Evolutionary conservation across 30 jellyfish, hydroid and myxozoan genomes (phyloP).

Genomic region (Cassiopea andromeda): DNA sequence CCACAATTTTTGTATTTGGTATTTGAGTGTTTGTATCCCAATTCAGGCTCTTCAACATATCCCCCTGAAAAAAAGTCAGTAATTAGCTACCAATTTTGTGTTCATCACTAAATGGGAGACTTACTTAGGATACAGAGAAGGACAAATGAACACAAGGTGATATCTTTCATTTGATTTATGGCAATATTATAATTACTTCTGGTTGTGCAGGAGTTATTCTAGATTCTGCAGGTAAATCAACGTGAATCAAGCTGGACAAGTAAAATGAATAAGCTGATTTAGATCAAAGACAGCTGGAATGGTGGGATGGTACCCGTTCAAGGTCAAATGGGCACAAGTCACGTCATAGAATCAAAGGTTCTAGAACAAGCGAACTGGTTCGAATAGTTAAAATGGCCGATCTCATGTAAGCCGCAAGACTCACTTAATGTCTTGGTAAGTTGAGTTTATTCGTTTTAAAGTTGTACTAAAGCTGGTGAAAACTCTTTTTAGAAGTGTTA

Average conservation of each 20-base stretch:
- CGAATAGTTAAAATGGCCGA: slow-evolving; percentile 3
- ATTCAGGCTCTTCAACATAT: too few relatives aligned
- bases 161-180: too few relatives aligned
- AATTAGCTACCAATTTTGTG: too few relatives aligned
- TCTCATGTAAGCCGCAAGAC: neutral
- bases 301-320: slow-evolving; percentile 51
- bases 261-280: neutral
- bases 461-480: neutral
- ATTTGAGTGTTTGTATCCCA: too few relatives aligned
- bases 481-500: neutral
- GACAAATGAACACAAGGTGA: too few relatives aligned
- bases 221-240: neutral
- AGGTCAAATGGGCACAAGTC: slow-evolving; percentile 50
- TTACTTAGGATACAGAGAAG: too few relatives aligned
- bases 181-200: neutral
- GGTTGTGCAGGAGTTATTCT: neutral
- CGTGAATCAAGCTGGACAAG: too few relatives aligned
- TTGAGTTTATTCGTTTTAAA: neutral
- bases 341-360: slow-evolving; percentile 16
- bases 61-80: too few relatives aligned
- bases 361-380: slow-evolving; percentile 13
- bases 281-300: neutral
- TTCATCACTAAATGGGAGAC: too few relatives aligned
- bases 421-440: neutral
- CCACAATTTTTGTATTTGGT: too few relatives aligned